A percentile compares a stretch with the other conserved stretches of the same genome.
phyloP scores from a whole-genome alignment of 2,113 vertebrate species.

The Prochilodus magdalenae region DNA sequence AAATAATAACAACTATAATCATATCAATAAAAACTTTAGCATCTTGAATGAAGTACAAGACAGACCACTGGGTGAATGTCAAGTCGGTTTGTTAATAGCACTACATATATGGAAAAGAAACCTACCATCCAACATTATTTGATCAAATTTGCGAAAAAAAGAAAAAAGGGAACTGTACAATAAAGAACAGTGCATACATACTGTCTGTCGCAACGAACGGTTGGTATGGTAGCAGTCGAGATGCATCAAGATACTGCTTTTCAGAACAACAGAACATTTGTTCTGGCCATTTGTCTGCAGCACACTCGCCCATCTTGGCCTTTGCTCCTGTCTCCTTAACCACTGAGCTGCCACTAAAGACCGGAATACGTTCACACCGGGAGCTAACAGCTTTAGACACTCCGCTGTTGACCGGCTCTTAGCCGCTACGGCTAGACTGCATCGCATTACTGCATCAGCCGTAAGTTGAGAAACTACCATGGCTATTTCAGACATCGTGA shows the following conservation, averaged over 20 bases:
- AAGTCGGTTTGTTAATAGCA: constrained; percentile 75
- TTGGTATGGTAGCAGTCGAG: constrained; percentile 76
- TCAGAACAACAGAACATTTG: not conserved
- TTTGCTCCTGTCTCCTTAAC: not conserved
- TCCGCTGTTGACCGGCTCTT: not conserved
- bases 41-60: constrained; percentile 72
- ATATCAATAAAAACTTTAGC: constrained; percentile 57
- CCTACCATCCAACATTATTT: constrained; percentile 82
- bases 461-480: not conserved
- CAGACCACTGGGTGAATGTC: constrained; percentile 73
- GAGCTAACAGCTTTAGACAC: constrained; percentile 11
- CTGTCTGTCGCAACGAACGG: constrained; percentile 74
- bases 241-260: constrained; percentile 8
- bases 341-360: not conserved
- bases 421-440: constrained; percentile 3
- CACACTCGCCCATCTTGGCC: not conserved
- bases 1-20: constrained; percentile 55
- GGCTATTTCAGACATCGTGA: constrained; percentile 1
- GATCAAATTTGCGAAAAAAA: constrained; percentile 71
- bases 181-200: constrained; percentile 86
- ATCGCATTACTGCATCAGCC: constrained; percentile 8
- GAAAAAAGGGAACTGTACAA: constrained; percentile 89
- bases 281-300: not conserved
- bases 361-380: not conserved
- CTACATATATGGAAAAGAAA: constrained; percentile 82